phyloP scores from a whole-genome alignment of 2,888 invertebrate genomes.

The Litoditis marina region DNA sequence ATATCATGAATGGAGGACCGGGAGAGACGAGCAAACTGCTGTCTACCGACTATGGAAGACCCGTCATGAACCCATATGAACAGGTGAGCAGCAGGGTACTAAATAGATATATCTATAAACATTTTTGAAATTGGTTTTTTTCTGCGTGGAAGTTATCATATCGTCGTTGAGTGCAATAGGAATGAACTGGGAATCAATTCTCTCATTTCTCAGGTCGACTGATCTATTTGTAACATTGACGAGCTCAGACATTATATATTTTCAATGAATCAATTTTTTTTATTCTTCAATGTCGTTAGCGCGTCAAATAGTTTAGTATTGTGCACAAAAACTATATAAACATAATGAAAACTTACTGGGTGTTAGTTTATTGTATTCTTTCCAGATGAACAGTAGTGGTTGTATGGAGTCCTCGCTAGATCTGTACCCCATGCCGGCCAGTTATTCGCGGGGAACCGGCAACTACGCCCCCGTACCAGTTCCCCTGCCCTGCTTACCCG shows the following conservation, averaged over 20 bases:
- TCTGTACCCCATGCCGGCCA: slow-evolving; percentile 35
- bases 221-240: too few species aligned
- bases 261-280: too few species aligned
- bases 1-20: slow-evolving; percentile 44
- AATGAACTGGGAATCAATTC: too few species aligned
- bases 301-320: too few species aligned
- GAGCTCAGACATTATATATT: too few species aligned
- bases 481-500: slow-evolving; percentile 69
- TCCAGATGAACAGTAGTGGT: slow-evolving; percentile 40
- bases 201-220: too few species aligned
- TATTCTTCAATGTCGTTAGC: too few species aligned
- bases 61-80: slow-evolving; percentile 56
- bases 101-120: neutral
- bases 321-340: too few species aligned
- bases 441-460: slow-evolving; percentile 24
- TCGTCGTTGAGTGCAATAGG: too few species aligned
- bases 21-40: slow-evolving; percentile 60
- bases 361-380: neutral
- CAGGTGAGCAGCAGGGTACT: slow-evolving; percentile 27
- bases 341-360: neutral
- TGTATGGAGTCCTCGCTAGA: slow-evolving; percentile 42
- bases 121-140: neutral
- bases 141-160: neutral
- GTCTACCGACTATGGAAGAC: slow-evolving; percentile 48
- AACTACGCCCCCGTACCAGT: slow-evolving; percentile 36